A percentile compares a stretch with the other conserved stretches of the same genome.
These are phyloP conservation scores for Macrophya annulata DNA, from an alignment of 2,888 invertebrate genomes.

Conservation along the genomic window DNA sequence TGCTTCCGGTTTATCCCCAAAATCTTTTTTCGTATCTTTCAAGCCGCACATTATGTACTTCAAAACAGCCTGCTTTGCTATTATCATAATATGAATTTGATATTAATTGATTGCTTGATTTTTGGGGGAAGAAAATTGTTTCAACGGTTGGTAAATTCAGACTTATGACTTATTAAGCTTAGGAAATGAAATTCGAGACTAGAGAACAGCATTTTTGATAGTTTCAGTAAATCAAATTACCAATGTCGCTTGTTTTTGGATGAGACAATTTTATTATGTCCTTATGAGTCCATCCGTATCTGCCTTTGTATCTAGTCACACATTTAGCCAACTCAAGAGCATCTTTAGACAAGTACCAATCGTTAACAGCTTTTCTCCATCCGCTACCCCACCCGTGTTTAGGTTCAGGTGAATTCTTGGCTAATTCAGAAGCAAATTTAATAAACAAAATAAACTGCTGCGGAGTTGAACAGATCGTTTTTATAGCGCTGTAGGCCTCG, in stretches of 20 bases:
- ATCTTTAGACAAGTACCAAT: conserved; percentile 85
- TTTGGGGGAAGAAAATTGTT: not conserved
- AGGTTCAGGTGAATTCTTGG: conserved; percentile 67
- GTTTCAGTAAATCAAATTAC: conserved; percentile 78
- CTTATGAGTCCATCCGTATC: conserved; percentile 87
- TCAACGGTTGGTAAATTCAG: not conserved
- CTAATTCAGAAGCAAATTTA: conserved; percentile 81
- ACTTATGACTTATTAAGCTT: not conserved
- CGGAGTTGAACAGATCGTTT: conserved; percentile 83
- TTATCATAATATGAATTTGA: conserved; percentile 57
- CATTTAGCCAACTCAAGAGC: conserved; percentile 84
- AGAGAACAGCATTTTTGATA: not conserved
- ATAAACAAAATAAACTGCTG: conserved; percentile 85
- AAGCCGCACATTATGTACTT: conserved; percentile 82
- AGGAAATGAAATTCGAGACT: not conserved
- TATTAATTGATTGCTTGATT: not conserved
- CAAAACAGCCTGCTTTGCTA: conserved; percentile 70
- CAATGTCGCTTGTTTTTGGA: conserved; percentile 80
- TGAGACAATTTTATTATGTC: conserved; percentile 86
- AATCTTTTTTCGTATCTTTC: conserved; percentile 79
- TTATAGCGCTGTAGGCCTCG: conserved; percentile 81
- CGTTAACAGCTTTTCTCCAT: conserved; percentile 83
- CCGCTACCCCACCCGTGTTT: conserved; percentile 83
- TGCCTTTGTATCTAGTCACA: conserved; percentile 83
- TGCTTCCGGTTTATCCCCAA: conserved; percentile 78